Percentiles rank a stretch among this genome's conserved stretches.
These are phyloP conservation scores for Notolepis coatsorum DNA, from an alignment of 2,797 vertebrate species.

Conservation along the genomic window DNA sequence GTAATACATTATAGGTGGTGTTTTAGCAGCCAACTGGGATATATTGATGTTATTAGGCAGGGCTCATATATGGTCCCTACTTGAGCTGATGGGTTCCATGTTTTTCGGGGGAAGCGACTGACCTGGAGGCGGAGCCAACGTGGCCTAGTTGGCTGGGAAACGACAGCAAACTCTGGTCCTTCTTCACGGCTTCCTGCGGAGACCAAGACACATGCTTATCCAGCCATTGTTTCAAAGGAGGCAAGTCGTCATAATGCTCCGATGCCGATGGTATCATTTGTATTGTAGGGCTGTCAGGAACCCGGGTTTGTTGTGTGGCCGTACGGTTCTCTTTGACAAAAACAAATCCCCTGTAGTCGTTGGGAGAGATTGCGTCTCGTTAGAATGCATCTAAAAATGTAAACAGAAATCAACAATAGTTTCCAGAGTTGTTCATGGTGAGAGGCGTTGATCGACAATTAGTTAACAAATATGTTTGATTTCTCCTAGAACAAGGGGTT, in stretches of 20 bases:
- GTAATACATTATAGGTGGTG: slow-evolving; percentile 16
- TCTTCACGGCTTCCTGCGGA: slow-evolving; percentile 86
- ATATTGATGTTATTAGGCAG: slow-evolving; percentile 29
- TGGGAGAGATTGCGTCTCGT: neutral
- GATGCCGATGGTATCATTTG: slow-evolving; percentile 52
- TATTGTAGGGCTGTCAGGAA: slow-evolving; percentile 28
- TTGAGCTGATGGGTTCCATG: slow-evolving; percentile 35
- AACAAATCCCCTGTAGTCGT: slow-evolving; percentile 11
- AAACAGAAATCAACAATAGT: too few relatives aligned
- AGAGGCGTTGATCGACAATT: too few relatives aligned
- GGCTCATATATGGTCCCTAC: slow-evolving; percentile 21
- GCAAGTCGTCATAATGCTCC: slow-evolving; percentile 43
- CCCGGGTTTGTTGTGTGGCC: neutral
- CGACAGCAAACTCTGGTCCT: slow-evolving; percentile 83
- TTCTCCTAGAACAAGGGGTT: too few relatives aligned
- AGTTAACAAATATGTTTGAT: too few relatives aligned
- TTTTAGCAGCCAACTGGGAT: slow-evolving; percentile 21
- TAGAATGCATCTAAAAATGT: too few relatives aligned
- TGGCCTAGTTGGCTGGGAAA: slow-evolving; percentile 85
- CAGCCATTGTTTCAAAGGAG: slow-evolving; percentile 67
- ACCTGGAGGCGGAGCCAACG: slow-evolving; percentile 83
- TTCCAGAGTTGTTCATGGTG: too few relatives aligned
- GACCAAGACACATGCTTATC: slow-evolving; percentile 72
- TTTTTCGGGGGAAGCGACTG: slow-evolving; percentile 62
- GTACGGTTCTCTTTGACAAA: slow-evolving; percentile 7